Base-by-base conservation (phyloP, 1,140 invertebrate genomes). In the Leptinotarsa lineolata region DNA sequence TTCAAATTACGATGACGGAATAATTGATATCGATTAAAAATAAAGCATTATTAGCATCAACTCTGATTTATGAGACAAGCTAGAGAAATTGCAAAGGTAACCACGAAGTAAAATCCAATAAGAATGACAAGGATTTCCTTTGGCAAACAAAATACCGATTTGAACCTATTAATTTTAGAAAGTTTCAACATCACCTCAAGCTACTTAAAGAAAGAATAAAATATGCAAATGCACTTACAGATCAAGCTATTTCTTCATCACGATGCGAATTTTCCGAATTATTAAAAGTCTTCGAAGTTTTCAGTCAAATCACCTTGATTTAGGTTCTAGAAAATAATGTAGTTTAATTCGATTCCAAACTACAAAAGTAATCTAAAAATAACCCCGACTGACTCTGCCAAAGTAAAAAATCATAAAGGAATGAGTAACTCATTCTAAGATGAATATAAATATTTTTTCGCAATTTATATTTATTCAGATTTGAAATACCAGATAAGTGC, bases 291-390 rank as follows among this genome's bases (percentile, higher is more conserved):
- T 13, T 18, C 48, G 48, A 15, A 54, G 48, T n/a, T 15, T 54
- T 66, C 15, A 24, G n/a, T n/a, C 64, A 66, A 44, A 39, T 18
- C 68, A 69, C 68, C 22, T 22, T 30, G 21, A 59, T 54, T 69
- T 21, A 46, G 58, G 21, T 69, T 69, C 68, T 44, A 30, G 46
- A 68, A 58, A 69, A 69, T 69, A 69, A 64, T 22, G 64, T 18
- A 66, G 39, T 66, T 66, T 66, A 54, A 54, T 16, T 54, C 48
- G n/a, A 54, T 16, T 54, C 48, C 48, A 54, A 54, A 54, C 48
- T 54, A 54, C 48, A 54, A 54, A 63, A 63, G 61, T 63, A 20
- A 22, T 68, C 67, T 68, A 68, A 68, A 68, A 68, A 68, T 68
- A 68, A 68, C 48, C 67, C 67, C 46, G 46, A 68, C 30, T 39